Evolutionary conservation across 1,140 invertebrate genomes (phyloP), one percentile per base, ranked within the genome.

Genomic region (Amphibalanus amphitrite): DNA sequence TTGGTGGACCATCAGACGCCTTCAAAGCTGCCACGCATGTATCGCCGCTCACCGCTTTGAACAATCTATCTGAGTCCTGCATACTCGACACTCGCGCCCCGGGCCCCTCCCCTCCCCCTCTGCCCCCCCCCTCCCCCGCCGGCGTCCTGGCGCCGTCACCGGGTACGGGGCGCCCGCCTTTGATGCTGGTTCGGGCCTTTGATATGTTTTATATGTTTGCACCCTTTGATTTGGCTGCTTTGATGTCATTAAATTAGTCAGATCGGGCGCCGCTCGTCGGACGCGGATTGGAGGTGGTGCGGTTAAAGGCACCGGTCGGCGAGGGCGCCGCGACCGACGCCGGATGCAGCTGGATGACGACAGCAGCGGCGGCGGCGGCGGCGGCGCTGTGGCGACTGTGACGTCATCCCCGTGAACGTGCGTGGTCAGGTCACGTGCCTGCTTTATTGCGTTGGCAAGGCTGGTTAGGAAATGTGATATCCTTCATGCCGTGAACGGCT

Each of bases 161-260:
- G 47, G n/a, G n/a, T 38, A 4, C 33, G 4, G 33, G 33, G 10
- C 17, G 47, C 47, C 47, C 10, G 13, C 6, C 47, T 59, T 59
- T 59, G 47, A 59, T 20, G 38, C 20, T 59, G 47, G 47, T 20
- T 20, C 13, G 10, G 47, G 47, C 47, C 47, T 59, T 59, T 59
- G 47, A 59, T 59, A 59, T 59, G 47, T 59, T 59, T 59, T 59
- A 59, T 59, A 59, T 59, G 47, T 59, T 59, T 59, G 47, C 47
- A 59, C 47, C 47, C 47, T 59, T 59, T 59, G 47, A 59, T 59
- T 59, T 59, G 47, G 47, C 47, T 1, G 47, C 47, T 59, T 59
- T 59, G 47, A 59, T 59, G 47, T 59, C 47, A 59, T 59, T 59
- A 59, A 59, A 59, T 59, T 59, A 59, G 47, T 59, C 6, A 59